Evolutionary conservation across 2,113 vertebrate species (phyloP), one percentile per base, ranked within the genome.

Genomic region (Tursiops truncatus): DNA sequence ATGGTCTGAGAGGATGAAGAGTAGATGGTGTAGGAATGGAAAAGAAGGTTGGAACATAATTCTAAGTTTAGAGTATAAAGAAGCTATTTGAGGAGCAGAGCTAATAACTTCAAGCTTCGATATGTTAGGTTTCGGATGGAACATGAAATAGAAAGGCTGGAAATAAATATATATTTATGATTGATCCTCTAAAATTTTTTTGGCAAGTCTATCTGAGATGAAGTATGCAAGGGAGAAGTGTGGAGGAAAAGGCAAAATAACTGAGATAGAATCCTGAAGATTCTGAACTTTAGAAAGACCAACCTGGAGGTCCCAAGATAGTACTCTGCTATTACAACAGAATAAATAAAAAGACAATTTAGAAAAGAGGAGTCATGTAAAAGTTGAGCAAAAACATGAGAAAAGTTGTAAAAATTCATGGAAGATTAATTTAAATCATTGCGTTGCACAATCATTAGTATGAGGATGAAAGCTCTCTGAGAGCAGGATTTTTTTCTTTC

Each of bases 21-120:
- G 15, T 53, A 2, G 23, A 14, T 11, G 8, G 38, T 41, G 0
- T 7, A 84, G 8, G 0, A 62, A 83, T 18, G 15, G 13, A 63
- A 89, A 82, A 47, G 5, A 77, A n/a, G 1, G 6, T 60, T 12
- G 80, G 7, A 58, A 87, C 18, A 68, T 15, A 11, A 33, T 47
- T 71, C 14, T 33, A 89, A 33, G 41, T 53, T 73, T 71, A 89
- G 73, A 53, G 17, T 5, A 14, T 38, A 80, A 14, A 9, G 1
- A 21, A 89, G 8, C 12, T 53, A 81, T 73, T 81, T 89, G 14
- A 73, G 41, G 9, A 44, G 15, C 8, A 31, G 70, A 76, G 23
- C 15, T 84, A 8, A 58, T 44, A 13, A 47, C 4, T 58, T 83
- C 36, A 56, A 15, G 2, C 21, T 65, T 95, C 31, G 28, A 71